Conservation (phyloP, 2,113 vertebrate species). For the Sigmodon hispidus region DNA sequence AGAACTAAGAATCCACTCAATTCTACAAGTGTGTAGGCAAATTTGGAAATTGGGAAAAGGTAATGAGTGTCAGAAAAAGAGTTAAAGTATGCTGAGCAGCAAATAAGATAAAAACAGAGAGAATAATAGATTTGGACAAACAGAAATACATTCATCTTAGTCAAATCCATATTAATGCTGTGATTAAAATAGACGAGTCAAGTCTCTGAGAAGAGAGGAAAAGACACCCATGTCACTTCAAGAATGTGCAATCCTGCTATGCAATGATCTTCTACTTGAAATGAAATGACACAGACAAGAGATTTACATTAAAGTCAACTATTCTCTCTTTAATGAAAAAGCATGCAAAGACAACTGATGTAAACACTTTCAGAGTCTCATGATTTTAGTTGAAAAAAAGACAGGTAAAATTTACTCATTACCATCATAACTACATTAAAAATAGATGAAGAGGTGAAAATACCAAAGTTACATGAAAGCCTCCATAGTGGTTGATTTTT, state of each 20-base stretch:
- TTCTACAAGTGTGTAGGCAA: neutral
- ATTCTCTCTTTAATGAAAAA: neutral
- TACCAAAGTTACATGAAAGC: neutral
- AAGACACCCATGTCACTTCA: neutral
- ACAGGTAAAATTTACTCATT: neutral
- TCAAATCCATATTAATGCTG: neutral
- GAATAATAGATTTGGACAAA: constrained; percentile 23
- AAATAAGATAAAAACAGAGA: neutral
- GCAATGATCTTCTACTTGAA: neutral
- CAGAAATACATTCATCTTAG: neutral
- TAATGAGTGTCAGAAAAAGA: neutral
- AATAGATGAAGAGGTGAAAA: neutral
- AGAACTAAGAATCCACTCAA: neutral
- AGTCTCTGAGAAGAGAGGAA: neutral
- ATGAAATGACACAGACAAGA: neutral
- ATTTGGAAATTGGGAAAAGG: neutral
- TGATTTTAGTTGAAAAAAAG: neutral
- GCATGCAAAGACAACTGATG: neutral
- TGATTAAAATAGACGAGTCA: neutral
- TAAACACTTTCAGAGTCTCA: neutral
- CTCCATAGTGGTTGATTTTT: neutral
- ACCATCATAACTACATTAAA: neutral
- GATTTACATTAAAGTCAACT: neutral
- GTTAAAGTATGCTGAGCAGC: neutral
- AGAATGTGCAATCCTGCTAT: neutral